Conservation (phyloP, 2,113 vertebrate genomes). For the Tyto alba region DNA sequence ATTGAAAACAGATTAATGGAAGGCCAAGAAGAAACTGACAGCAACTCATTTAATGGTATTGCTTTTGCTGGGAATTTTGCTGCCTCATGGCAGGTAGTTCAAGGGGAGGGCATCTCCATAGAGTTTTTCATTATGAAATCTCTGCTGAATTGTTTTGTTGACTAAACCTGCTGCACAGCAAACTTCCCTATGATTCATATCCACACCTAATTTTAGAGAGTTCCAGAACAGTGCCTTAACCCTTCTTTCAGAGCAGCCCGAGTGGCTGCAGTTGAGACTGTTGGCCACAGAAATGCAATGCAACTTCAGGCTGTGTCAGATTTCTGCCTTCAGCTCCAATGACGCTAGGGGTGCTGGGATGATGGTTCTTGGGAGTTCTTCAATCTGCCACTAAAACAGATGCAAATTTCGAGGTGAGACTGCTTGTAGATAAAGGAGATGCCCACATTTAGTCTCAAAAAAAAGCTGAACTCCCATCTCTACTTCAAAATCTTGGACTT, state of each 20-base stretch:
- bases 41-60: background rate
- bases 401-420: background rate
- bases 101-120: background rate
- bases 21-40: background rate
- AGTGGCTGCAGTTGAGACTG: background rate
- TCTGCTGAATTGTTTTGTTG: background rate
- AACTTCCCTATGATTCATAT: background rate
- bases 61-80: background rate
- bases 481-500: background rate
- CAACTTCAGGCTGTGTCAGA: background rate
- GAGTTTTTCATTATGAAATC: background rate
- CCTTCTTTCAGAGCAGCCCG: background rate
- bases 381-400: background rate
- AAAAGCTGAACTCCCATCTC: background rate
- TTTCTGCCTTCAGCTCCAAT: background rate
- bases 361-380: background rate
- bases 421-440: background rate
- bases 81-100: background rate
- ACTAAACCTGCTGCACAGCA: background rate
- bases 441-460: background rate
- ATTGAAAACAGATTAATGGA: background rate
- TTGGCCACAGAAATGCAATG: background rate
- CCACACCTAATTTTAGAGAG: background rate
- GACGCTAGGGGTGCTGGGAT: background rate
- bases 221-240: background rate